phyloP scores from a whole-genome alignment of 2,797 vertebrate genomes.

The Catharus ustulatus region DNA sequence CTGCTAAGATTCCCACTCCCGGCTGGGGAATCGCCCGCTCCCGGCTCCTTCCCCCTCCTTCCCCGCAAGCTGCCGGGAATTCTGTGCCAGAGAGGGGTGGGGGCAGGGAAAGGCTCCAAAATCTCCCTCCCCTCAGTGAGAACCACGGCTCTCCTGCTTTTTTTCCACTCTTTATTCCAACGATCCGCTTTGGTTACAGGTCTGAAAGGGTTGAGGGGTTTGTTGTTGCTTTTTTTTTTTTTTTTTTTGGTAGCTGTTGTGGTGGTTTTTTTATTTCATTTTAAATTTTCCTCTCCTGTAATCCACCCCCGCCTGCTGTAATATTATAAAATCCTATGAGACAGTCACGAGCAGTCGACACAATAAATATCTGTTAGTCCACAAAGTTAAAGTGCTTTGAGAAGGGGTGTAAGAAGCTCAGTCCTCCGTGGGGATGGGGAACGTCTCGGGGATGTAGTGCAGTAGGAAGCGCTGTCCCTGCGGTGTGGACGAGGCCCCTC shows the following conservation, averaged over 20 bases:
- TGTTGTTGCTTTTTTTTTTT: not conserved
- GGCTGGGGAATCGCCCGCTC: not conserved
- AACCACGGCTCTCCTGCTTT: not conserved
- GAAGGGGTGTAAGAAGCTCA: constrained; percentile 66
- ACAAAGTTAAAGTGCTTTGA: constrained; percentile 81
- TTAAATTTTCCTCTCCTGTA: not conserved
- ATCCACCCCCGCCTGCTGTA: not conserved
- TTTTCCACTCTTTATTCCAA: constrained; percentile 42
- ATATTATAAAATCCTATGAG: constrained; percentile 51
- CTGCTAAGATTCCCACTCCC: not conserved
- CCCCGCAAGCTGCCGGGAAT: not conserved
- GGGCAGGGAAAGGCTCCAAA: not conserved
- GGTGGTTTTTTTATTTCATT: not conserved
- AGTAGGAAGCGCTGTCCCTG: not conserved
- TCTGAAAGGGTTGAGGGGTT: not conserved
- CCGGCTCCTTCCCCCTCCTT: not conserved
- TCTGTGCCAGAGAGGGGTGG: not conserved
- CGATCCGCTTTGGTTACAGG: constrained; percentile 58
- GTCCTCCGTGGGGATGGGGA: not conserved
- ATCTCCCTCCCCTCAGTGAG: rapidly evolving
- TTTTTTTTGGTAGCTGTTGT: constrained; percentile 50
- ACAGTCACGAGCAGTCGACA: not conserved
- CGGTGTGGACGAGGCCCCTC: not conserved
- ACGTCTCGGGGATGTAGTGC: constrained; percentile 28
- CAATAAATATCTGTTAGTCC: constrained; percentile 81